Evolutionary conservation across 2,113 vertebrate species (phyloP).

Genomic region (Vimba vimba): DNA sequence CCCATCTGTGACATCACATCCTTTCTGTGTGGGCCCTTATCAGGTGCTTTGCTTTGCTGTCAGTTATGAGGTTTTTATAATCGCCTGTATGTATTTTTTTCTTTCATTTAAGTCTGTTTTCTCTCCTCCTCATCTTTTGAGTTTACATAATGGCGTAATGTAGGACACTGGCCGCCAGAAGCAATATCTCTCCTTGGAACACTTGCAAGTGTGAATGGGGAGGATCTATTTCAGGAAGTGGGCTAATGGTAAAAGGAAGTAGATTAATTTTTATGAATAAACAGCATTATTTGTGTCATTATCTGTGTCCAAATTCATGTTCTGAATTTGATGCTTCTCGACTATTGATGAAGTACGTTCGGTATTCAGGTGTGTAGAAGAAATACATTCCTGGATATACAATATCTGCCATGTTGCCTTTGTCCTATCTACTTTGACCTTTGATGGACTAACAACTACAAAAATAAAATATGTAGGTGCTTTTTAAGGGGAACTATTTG

Average conservation of each 20-base stretch:
- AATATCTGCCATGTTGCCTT: not conserved
- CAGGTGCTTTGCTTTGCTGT: slow-evolving; percentile 9
- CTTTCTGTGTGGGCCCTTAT: slow-evolving; percentile 31
- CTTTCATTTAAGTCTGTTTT: not conserved
- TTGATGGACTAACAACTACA: not conserved
- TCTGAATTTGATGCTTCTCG: not conserved
- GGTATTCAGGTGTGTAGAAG: not conserved
- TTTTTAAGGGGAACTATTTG: too few relatives aligned
- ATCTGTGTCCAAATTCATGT: not conserved
- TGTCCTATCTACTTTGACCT: not conserved
- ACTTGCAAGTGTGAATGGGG: slow-evolving; percentile 47
- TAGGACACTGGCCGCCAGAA: slow-evolving; percentile 51
- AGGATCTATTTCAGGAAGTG: slow-evolving; percentile 54
- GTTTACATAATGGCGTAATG: slow-evolving; percentile 53
- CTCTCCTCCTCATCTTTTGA: slow-evolving; percentile 28
- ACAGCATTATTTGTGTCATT: slow-evolving; percentile 31
- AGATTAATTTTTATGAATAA: slow-evolving; percentile 38
- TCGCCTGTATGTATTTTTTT: not conserved
- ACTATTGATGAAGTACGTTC: not conserved
- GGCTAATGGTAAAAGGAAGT: slow-evolving; percentile 47
- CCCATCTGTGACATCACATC: slow-evolving; percentile 32
- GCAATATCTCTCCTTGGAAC: slow-evolving; percentile 54
- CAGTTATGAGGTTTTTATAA: slow-evolving; percentile 10
- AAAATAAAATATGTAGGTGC: not conserved
- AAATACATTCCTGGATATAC: not conserved